A percentile compares a stretch with the other conserved stretches of the same genome.
phyloP scores from a whole-genome alignment of 2,888 invertebrate species.

The Mimachlamys varia region DNA sequence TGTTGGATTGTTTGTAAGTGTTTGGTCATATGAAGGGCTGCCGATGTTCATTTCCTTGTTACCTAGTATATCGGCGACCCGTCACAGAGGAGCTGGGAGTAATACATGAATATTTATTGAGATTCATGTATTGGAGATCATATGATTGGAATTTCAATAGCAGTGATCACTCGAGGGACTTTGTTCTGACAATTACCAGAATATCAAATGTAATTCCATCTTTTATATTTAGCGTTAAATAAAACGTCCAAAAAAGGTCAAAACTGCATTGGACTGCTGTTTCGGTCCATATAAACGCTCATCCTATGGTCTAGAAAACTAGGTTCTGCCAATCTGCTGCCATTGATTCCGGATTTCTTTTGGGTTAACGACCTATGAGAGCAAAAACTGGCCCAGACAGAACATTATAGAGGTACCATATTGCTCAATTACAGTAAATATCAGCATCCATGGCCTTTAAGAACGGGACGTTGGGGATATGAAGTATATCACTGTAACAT shows the following conservation, averaged over 20 bases:
- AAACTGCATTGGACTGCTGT: background rate
- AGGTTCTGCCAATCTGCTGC: background rate
- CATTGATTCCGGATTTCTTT: background rate
- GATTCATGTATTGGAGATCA: background rate
- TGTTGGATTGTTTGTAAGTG: background rate
- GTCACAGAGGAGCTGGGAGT: background rate
- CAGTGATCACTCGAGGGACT: background rate
- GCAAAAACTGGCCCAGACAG: background rate
- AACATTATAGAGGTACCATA: background rate
- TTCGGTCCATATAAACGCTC: too few relatives aligned
- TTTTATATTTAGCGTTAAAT: background rate
- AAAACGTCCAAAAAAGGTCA: background rate
- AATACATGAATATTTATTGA: constrained; percentile 7
- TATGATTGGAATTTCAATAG: constrained; percentile 13
- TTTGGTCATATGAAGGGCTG: background rate
- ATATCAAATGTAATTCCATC: background rate
- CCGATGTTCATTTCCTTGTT: background rate
- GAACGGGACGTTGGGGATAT: background rate
- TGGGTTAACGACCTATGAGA: background rate
- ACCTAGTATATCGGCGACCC: background rate
- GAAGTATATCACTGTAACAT: background rate
- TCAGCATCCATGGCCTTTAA: background rate
- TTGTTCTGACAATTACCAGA: background rate
- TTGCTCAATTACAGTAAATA: background rate
- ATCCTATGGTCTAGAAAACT: background rate